Evolutionary conservation across 2,113 vertebrate species (phyloP).

Genomic region (Tupaia tana): DNA sequence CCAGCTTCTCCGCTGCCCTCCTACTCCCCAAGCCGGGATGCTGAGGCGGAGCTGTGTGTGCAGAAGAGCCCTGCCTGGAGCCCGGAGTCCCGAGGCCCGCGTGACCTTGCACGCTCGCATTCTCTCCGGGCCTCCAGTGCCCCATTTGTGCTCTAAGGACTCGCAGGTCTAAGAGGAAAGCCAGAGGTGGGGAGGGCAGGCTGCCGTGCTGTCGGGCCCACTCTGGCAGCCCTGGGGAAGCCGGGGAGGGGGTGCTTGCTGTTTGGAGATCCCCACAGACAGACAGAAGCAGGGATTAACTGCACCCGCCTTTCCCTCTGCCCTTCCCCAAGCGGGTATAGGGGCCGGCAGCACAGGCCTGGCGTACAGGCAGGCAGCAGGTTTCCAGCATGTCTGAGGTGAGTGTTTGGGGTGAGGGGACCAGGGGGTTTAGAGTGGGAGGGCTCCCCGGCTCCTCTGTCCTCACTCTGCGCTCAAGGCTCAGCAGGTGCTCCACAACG

Average conservation of each 20-base stretch:
- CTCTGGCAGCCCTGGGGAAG: neutral
- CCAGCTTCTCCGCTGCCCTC: neutral
- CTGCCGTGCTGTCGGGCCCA: neutral
- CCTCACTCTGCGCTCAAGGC: neutral
- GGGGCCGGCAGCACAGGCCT: neutral
- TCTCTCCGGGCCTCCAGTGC: neutral
- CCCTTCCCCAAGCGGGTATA: neutral
- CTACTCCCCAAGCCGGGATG: neutral
- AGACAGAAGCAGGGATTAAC: neutral
- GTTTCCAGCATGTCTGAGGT: neutral
- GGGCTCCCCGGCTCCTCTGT: neutral
- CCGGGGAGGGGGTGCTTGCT: accelerated
- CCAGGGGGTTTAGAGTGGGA: neutral
- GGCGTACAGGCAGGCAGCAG: neutral
- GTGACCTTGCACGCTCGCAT: neutral
- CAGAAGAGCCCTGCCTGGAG: neutral
- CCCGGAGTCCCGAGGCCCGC: neutral
- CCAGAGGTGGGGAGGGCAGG: neutral
- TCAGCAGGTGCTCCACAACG: neutral
- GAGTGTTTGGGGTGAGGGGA: neutral
- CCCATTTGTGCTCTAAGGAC: neutral
- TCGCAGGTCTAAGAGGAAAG: neutral
- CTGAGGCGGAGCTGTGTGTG: neutral
- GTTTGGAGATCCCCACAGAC: neutral
- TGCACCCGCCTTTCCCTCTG: neutral